Base-by-base conservation (phyloP, 2,113 vertebrate genomes). In the Neoarius graeffei region DNA sequence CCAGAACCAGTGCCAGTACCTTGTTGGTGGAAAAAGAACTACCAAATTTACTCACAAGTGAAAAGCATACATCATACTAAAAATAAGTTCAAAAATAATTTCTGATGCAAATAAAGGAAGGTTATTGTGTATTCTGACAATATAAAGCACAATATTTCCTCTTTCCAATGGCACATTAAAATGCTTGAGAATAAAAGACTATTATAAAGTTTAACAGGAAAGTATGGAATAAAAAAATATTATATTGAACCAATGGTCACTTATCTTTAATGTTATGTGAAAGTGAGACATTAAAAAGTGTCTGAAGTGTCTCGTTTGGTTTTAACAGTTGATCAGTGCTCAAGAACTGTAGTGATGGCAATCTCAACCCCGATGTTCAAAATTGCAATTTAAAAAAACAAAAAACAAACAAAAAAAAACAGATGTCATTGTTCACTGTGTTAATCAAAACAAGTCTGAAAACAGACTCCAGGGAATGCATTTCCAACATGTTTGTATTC, bases 401-500 rank as follows among this genome's bases (percentile, higher is more conserved):
- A 10, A 27, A 48, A 10, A 27, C 7, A 59, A 59, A 59, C 4
- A 60, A 15, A 60, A 2, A 42, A 15, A 15, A 4, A 77, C 2
- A 6, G 48, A n/a, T 77, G 13, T 35, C 27, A 82, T 20, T 62
- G 27, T 59, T 81, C 27, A 59, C 27, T 11, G 73, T n/a, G 35
- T 56, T 81, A 69, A 81, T 86, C 9, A 67, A 77, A 86, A 81
- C 52, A 30, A 54, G 50, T 48, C 60, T 80, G 76, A 80, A 56
- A 54, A 66, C 66, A 11, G 76, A 88, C 87, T 90, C 90, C 35
- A 84, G 35, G 59, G 73, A 76, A 56, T 80, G 52, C 30, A 85
- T 57, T 59, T 79, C 25, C n/a, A 79, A 19, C 59, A 64, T 56
- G 76, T 80, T 80, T 56, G 50, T 80, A 86, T 91, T 91, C 90